phyloP scores from a whole-genome alignment of 1,140 invertebrate species.

The Drosophila subobscura region DNA sequence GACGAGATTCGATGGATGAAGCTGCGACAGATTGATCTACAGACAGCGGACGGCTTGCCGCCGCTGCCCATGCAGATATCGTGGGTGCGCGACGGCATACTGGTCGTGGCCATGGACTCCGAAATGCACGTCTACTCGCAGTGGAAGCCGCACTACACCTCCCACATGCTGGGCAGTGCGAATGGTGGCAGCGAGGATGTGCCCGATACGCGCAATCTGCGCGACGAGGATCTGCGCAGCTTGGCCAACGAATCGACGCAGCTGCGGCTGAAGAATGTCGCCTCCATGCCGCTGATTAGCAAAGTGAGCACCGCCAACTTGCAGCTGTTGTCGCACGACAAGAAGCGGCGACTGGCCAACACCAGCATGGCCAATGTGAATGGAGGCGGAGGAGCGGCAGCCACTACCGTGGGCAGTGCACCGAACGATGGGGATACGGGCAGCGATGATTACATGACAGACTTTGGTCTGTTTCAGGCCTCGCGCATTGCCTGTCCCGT shows the following conservation, averaged over 20 bases:
- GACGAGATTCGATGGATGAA: conserved; percentile 98
- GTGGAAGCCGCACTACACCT: conserved; percentile 90
- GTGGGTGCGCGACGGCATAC: conserved; percentile 98
- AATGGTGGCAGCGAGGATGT: conserved; percentile 61
- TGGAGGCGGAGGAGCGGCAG: conserved; percentile 1
- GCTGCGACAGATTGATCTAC: conserved; percentile 94
- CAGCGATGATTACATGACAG: conserved; percentile 91
- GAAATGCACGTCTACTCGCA: conserved; percentile 99
- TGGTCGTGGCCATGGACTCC: conserved; percentile 99
- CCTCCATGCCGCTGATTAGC: conserved; percentile 91
- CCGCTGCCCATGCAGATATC: conserved; percentile 99
- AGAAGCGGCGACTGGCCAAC: conserved; percentile 84
- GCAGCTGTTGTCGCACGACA: conserved; percentile 89
- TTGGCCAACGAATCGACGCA: conserved; percentile 89
- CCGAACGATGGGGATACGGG: conserved; percentile 9
- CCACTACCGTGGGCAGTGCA: not conserved
- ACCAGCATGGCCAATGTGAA: conserved; percentile 68
- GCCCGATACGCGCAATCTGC: conserved; percentile 88
- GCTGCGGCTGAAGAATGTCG: conserved; percentile 87
- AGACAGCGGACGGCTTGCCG: conserved; percentile 97
- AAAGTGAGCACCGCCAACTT: conserved; percentile 92
- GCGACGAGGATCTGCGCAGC: conserved; percentile 91
- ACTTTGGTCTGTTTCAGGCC: conserved; percentile 98
- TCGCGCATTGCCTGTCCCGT: conserved; percentile 98
- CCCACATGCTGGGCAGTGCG: conserved; percentile 37